Evolutionary conservation across 2,888 invertebrate genomes (phyloP), one percentile per base, ranked within the genome.

Genomic region (Ptychoptera contaminata): DNA sequence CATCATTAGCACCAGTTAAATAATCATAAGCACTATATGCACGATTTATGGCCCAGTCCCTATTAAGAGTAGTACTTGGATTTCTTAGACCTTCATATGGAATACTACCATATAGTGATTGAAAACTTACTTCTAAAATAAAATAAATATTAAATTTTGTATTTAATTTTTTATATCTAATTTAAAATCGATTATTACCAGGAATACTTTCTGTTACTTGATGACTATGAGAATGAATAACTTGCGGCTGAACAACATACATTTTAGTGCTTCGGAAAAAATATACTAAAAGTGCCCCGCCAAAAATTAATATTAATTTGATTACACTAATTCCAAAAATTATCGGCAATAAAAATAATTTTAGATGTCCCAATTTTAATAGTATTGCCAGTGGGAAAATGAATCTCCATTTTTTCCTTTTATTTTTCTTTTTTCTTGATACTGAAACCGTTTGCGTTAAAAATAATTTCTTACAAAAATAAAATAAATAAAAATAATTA

Each of bases 191-290:
- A n/a, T n/a, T n/a, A n/a, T 23, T 32, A 40, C 32, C 30, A 16
- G 16, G 8, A 12, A 14, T 31, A 32, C 31, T 16, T 32, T 40
- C 40, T 2, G 40, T 6, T 16, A 31, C 61, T 37, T 59, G 57
- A 49, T 63, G 63, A 31, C 63, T 61, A 45, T 63, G 63, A 4
- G 59, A 50, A 43, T 63, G 62, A 48, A 63, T 57, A 46, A 61
- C 42, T 31, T 63, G 62, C 9, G 63, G 63, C 44, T 63, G 62
- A 44, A 63, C 61, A 51, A 61, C 61, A 50, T 63, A 64, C 14
- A 63, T 47, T 2, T 63, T 64, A 49, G 61, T 63, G 44, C 56
- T 59, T 46, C 63, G 62, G 1, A 64, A 50, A 47, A 63, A 62
- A 51, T 64, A 58, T 45, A 63, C 59, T 1, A 64, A 54, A 59